These are phyloP conservation scores for Lipophrys pholis DNA, from an alignment of 2,113 vertebrate genomes.

Conservation along the genomic window DNA sequence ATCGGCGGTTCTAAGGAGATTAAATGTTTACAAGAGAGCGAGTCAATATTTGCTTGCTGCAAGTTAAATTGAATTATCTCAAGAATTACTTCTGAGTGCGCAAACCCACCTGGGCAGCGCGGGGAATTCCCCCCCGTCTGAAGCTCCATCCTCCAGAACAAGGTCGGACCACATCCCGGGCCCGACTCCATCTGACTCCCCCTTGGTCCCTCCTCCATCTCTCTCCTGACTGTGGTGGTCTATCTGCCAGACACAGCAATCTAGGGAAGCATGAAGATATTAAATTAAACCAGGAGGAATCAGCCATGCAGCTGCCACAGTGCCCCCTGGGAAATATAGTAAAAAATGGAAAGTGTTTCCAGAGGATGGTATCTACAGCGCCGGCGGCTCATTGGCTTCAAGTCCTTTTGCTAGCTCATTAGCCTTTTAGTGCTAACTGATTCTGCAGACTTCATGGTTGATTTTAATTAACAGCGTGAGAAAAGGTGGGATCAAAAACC, in stretches of 20 bases:
- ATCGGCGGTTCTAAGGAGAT: slow-evolving; percentile 42
- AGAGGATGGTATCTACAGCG: slow-evolving; percentile 53
- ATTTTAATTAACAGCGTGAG: slow-evolving; percentile 49
- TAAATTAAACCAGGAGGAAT: slow-evolving; percentile 82
- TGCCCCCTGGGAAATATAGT: slow-evolving; percentile 73
- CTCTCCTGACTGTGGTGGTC: slow-evolving; percentile 29
- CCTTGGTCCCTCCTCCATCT: slow-evolving; percentile 25
- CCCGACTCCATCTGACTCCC: slow-evolving; percentile 48
- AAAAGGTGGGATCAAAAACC: slow-evolving; percentile 18
- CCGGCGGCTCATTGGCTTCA: slow-evolving; percentile 62
- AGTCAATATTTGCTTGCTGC: slow-evolving; percentile 55
- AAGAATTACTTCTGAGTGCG: slow-evolving; percentile 18
- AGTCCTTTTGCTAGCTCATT: slow-evolving; percentile 61
- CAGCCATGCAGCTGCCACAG: slow-evolving; percentile 76
- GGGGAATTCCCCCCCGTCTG: not conserved
- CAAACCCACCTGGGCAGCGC: slow-evolving; percentile 29
- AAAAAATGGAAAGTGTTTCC: slow-evolving; percentile 67
- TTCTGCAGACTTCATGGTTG: slow-evolving; percentile 15
- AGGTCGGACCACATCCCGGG: slow-evolving; percentile 33
- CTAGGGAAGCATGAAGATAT: slow-evolving; percentile 77
- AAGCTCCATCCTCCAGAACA: slow-evolving; percentile 3
- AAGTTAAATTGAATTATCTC: slow-evolving; percentile 46
- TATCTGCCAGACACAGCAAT: slow-evolving; percentile 65
- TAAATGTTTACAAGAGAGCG: slow-evolving; percentile 32
- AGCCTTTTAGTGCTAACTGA: slow-evolving; percentile 41